Base-by-base conservation (phyloP, 1,140 invertebrate species). In the Drosophila arawakana region DNA sequence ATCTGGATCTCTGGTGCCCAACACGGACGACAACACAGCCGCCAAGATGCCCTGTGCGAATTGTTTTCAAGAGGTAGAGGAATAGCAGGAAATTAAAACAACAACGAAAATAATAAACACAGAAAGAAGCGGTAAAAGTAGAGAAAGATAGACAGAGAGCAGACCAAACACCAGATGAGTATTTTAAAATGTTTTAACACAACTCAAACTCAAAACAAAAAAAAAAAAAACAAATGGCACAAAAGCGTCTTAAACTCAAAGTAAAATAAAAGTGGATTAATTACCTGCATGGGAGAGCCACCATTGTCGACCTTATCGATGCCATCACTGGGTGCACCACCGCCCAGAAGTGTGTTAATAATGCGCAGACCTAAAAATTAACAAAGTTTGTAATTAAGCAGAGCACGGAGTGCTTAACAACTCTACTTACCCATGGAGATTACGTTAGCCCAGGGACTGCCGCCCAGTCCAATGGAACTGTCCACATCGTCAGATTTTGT, bases 241-340 rank as follows among this genome's bases (percentile, higher is more conserved):
- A 70, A 50, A 67, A 70, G 61, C 61, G 39, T 39, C 49, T 65
- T 70, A 47, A 46, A 30, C 11, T 65, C 18, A 44, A 35, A 65
- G 73, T 73, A 82, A 82, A 65, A 49, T 66, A 47, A 71, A 7
- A 13, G 62, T 44, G 52, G 44, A 65, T 39, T 57, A 55, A 70
- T 92, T 95, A 97, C 96, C 96, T 97, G 96, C 96, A 97, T 97
- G 39, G 96, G 96, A 4, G 95, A 95, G 78, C 94, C 94, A 89
- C 94, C 96, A 92, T 97, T 97, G 93, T 97, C 97, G 39, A 97
- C 96, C 93, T 97, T 97, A 91, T 97, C 97, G 89, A 97, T 97
- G 58, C 96, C 96, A 90, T 97, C 96, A 77, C 94, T 94, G 7
- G 94, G 94, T 2, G 94, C 93, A 25, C 95, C 95, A 41, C 96